A percentile compares a stretch with the other conserved stretches of the same genome.
Evolutionary conservation across 2,113 vertebrate genomes (phyloP).

Genomic region (Fukomys damarensis): DNA sequence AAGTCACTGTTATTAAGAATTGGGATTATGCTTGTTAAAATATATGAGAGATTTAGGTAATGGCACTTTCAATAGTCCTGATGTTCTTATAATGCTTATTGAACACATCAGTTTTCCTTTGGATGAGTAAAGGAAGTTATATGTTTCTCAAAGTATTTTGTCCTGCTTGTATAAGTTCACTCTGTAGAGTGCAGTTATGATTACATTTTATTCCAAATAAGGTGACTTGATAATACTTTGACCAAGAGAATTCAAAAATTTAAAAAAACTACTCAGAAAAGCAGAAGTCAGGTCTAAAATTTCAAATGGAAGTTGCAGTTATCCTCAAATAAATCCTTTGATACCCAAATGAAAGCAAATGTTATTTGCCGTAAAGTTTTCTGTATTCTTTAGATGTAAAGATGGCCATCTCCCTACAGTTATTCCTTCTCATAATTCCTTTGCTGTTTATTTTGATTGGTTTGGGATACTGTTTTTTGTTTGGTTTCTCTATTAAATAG

Average conservation of each 20-base stretch:
- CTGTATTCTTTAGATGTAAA: neutral
- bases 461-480: neutral
- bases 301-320: neutral
- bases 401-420: neutral
- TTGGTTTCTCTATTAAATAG: neutral
- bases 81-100: neutral
- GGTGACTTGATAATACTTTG: slow-evolving; percentile 11
- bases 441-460: neutral
- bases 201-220: slow-evolving; percentile 25
- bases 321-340: neutral
- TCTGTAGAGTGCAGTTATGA: slow-evolving; percentile 1
- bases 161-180: neutral
- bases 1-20: slow-evolving; percentile 4
- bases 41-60: neutral
- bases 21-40: neutral
- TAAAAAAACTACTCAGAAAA: neutral
- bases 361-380: neutral
- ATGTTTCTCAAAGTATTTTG: neutral
- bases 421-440: neutral
- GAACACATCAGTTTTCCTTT: neutral
- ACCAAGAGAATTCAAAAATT: neutral
- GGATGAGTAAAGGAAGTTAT: neutral
- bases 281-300: neutral
- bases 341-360: neutral
- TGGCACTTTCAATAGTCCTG: neutral